These are phyloP conservation scores for Willowsia nigromaculata DNA, from an alignment of 2,888 invertebrate genomes.

Conservation along the genomic window DNA sequence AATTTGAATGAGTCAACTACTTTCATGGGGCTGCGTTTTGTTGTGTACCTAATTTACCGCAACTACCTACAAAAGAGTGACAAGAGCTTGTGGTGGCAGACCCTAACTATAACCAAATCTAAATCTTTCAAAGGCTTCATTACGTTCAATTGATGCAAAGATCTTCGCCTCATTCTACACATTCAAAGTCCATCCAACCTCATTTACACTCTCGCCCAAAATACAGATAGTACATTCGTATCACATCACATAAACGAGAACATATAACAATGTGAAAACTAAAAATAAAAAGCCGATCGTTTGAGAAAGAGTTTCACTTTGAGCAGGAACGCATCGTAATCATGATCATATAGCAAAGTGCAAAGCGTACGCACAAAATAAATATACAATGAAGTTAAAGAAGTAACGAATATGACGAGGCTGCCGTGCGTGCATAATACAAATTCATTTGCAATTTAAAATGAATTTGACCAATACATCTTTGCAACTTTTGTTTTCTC, in stretches of 20 bases:
- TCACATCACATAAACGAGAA: background rate
- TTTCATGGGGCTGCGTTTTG: too few species aligned
- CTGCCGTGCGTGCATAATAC: background rate
- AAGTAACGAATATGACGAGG: background rate
- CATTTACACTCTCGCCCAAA: background rate
- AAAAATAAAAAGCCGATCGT: background rate
- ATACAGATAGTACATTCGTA: background rate
- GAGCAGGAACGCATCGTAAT: background rate
- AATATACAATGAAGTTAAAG: background rate
- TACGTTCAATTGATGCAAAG: background rate
- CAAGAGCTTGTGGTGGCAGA: too few species aligned
- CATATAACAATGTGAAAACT: background rate
- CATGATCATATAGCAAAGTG: background rate
- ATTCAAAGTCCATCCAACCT: background rate
- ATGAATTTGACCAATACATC: background rate
- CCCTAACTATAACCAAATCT: too few species aligned
- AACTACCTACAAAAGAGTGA: too few species aligned
- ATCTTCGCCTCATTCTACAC: too few species aligned
- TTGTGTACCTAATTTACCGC: too few species aligned
- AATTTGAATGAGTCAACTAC: too few species aligned
- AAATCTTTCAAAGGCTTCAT: too few species aligned
- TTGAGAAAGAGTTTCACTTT: slow-evolving; percentile 51
- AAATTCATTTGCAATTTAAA: background rate
- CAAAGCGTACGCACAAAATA: background rate
- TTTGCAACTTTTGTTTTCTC: slow-evolving; percentile 7